Conservation (phyloP, 2,888 invertebrate species). For the Calameuta filiformis region DNA sequence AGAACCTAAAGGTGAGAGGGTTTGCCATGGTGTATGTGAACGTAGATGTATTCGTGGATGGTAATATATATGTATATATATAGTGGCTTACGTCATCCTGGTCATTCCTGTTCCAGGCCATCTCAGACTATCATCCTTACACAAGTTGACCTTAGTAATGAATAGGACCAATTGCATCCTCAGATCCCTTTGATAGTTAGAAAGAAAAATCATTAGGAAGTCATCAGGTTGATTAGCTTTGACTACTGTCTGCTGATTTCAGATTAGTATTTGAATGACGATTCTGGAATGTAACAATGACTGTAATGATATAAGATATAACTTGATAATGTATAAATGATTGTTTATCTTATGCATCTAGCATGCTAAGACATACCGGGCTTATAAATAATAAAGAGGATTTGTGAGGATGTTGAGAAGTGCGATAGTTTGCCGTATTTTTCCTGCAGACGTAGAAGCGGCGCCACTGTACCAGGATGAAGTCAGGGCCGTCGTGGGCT, state of each 20-base stretch:
- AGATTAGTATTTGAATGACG: not conserved
- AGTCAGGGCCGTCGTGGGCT: not conserved
- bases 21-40: too few relatives aligned
- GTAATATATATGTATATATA: not conserved
- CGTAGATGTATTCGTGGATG: too few relatives aligned
- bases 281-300: not conserved
- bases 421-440: not conserved
- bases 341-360: not conserved
- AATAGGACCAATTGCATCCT: conserved; percentile 11
- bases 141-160: conserved; percentile 30
- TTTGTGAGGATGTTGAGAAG: not conserved
- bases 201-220: not conserved
- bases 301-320: not conserved
- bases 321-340: not conserved
- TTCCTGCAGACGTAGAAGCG: not conserved
- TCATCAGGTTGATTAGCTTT: not conserved
- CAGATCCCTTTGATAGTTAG: not conserved
- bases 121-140: conserved; percentile 35
- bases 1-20: too few relatives aligned
- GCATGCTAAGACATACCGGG: not conserved
- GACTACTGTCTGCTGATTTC: not conserved
- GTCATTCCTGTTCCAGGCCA: conserved; percentile 48
- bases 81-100: conserved; percentile 44
- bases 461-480: not conserved
- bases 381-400: not conserved